Conservation (phyloP, 2,888 invertebrate genomes). For the Nysson spinosus region DNA sequence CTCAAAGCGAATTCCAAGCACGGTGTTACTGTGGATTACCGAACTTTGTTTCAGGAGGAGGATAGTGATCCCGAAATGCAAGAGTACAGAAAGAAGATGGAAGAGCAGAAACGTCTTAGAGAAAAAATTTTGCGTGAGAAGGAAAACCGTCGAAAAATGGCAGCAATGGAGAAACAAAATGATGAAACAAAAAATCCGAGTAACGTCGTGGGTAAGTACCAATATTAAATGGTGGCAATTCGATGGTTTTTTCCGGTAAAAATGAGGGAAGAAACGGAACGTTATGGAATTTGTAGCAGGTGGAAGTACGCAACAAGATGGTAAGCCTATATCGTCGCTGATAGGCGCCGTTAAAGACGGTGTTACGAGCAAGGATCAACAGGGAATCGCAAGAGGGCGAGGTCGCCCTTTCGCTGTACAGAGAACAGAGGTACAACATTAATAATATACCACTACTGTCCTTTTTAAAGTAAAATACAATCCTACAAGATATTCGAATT, state of each 20-base stretch:
- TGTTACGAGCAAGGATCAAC: conserved; percentile 52
- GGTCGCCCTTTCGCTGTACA: conserved; percentile 64
- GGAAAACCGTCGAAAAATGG: conserved; percentile 76
- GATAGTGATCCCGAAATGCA: conserved; percentile 76
- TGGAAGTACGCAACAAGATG: conserved; percentile 61
- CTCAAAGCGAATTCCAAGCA: too few relatives aligned
- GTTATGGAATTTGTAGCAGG: conserved; percentile 32
- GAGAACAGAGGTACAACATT: conserved; percentile 72
- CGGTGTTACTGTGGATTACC: too few relatives aligned
- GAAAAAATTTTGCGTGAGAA: conserved; percentile 77
- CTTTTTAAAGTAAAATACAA: conserved; percentile 6
- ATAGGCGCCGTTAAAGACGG: conserved; percentile 64
- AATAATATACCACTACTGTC: conserved; percentile 48
- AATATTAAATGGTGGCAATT: neutral
- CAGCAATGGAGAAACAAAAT: conserved; percentile 72
- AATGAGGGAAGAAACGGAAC: neutral
- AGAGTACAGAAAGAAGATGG: conserved; percentile 77
- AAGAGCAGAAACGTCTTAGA: conserved; percentile 77
- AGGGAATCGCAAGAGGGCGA: conserved; percentile 58
- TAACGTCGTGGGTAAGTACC: conserved; percentile 54
- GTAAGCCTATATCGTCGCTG: conserved; percentile 53
- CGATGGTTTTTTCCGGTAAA: neutral
- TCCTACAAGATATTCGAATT: neutral
- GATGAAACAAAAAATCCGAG: conserved; percentile 60
- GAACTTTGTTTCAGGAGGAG: conserved; percentile 64